Base-by-base conservation (phyloP, 2,797 vertebrate species). In the Myotis myotis region DNA sequence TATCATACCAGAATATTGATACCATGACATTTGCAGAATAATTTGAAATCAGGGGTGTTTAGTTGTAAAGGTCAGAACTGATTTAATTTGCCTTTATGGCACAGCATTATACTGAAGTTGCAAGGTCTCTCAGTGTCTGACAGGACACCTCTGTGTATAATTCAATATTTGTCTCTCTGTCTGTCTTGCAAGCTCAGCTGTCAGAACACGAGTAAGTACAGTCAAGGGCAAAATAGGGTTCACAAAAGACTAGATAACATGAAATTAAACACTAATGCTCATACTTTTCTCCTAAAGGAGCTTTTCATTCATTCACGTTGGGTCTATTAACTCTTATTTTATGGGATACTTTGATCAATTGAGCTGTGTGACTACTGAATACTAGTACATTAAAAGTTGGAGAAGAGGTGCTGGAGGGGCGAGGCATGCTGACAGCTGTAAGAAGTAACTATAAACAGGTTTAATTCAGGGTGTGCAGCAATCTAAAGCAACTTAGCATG, bases 11-110 rank as follows among this genome's bases (percentile, higher is more conserved):
- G 55, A 74, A 66, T 90, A 74, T 64, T 85, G 79, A 68, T 84
- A 47, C 68, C 19, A 19, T 88, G 25, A 20, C 82, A 3, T 95
- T 91, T 89, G 41, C 60, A 93, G 66, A 80, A 33, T 80, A 79
- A 64, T 71, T 93, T 85, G 76, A 92, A 96, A 68, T 72, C 36
- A 82, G 38, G 16, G 16, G 15, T 91, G 25, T 22, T 71, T 66
- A 53, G 22, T 83, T 87, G 36, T 64, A 93, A 72, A 85, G 38
- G 22, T 51, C 8, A 55, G 62, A 91, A 82, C 5, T 90, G 30
- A 23, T 30, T 91, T 93, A 90, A 75, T 83, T 93, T 82, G 25
- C 4, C 64, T 92, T 86, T 36, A 51, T 71, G 75, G 51, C 23
- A 89, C 1, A 47, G 12, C 36, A 33, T 81, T 71, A 19, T 92